Conservation (phyloP, 2,113 vertebrate species). For the Egretta garzetta region DNA sequence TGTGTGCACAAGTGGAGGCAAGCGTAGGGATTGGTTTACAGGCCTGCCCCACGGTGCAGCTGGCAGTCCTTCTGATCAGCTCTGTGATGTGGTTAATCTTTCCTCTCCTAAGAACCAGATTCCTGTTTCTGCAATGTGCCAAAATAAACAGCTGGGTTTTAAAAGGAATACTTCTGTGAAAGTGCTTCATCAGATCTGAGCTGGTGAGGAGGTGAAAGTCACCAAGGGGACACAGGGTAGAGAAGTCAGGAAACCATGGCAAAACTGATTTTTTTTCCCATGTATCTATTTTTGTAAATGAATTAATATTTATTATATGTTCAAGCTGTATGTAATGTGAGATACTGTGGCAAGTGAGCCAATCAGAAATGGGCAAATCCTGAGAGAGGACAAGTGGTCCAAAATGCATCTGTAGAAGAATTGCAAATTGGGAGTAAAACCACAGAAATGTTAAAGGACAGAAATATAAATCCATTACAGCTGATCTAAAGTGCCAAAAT, state of each 20-base stretch:
- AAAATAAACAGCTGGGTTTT: constrained; percentile 52
- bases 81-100: constrained; percentile 60
- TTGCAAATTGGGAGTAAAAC: constrained; percentile 61
- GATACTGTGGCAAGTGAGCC: neutral
- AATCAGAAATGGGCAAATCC: neutral
- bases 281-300: neutral
- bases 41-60: neutral
- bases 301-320: neutral
- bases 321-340: neutral
- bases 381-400: neutral
- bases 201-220: constrained; percentile 13
- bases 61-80: constrained; percentile 26
- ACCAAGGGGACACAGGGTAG: neutral
- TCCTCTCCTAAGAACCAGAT: constrained; percentile 53
- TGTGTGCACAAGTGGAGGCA: neutral
- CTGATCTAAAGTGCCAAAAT: constrained; percentile 6
- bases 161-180: constrained; percentile 32
- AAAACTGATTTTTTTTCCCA: neutral
- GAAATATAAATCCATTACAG: constrained; percentile 46
- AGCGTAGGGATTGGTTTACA: neutral
- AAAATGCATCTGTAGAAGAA: neutral
- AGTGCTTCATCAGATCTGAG: neutral
- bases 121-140: neutral
- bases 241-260: neutral
- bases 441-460: constrained; percentile 55